Conservation (phyloP, 2,797 vertebrate genomes). For the Halcyon smyrnensis region DNA sequence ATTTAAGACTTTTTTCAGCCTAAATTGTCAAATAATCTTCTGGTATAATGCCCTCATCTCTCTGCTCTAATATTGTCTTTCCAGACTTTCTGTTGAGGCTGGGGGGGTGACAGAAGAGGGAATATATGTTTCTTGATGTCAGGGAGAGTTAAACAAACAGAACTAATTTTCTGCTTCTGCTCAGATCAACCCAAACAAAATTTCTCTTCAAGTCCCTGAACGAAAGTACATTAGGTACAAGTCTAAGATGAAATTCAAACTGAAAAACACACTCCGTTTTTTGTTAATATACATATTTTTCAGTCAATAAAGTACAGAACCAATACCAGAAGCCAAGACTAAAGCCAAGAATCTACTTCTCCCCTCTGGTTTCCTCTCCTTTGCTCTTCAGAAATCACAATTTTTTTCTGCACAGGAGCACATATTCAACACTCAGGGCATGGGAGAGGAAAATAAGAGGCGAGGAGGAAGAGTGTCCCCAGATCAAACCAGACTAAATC, state of each 20-base stretch:
- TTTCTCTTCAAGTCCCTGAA: neutral
- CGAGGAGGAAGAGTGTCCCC: neutral
- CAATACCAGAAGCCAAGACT: neutral
- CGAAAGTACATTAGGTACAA: neutral
- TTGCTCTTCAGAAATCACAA: neutral
- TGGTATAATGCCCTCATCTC: neutral
- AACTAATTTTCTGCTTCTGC: neutral
- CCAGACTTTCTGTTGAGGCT: neutral
- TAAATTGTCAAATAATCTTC: neutral
- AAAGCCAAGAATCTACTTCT: neutral
- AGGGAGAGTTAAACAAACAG: neutral
- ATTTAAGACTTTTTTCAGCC: neutral
- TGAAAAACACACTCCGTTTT: neutral
- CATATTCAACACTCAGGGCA: accelerated
- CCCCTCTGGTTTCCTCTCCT: neutral
- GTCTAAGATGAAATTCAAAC: neutral
- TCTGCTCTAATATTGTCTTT: neutral
- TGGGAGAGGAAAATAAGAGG: neutral
- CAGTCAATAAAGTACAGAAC: neutral
- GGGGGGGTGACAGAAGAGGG: neutral
- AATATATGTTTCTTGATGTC: neutral
- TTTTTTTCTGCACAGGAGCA: neutral
- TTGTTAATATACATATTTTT: neutral
- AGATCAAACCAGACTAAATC: neutral
- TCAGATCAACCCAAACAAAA: neutral